Evolutionary conservation across 2,113 vertebrate genomes (phyloP), one percentile per base, ranked within the genome.

Genomic region (Pogonocichla stellata): DNA sequence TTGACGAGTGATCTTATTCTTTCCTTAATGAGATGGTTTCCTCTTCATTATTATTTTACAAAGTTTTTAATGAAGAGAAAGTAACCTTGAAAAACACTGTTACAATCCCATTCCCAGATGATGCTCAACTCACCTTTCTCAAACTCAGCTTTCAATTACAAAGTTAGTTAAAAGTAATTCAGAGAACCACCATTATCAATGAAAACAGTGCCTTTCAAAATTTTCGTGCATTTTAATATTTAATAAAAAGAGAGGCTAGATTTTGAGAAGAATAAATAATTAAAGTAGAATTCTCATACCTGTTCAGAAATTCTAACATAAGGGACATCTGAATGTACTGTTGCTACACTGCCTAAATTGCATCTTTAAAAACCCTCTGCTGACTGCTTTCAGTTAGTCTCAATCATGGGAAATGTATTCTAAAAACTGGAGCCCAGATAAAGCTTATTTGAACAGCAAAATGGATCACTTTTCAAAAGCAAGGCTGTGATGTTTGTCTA

Each of bases 1-100:
- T n/a, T 60, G 66, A 96, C 11, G 7, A 94, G 92, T 93, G 92
- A 96, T 97, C 94, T 97, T 97, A 92, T 96, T 97, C 94, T 97
- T 96, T 96, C 84, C 92, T 97, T 97, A 96, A 97, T 95, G 96
- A 96, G 95, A 83, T 57, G 71, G 75, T 97, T 98, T 97, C 75
- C 90, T 97, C 96, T 97, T 98, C 94, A 96, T 97, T 97, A 96
- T 97, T 97, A 97, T 98, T 98, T 97, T 92, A 97, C 93, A 95
- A 97, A 98, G 96, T 98, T 98, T 97, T 97, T 97, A 97, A 97
- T 97, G 97, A 98, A 96, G 91, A 96, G 95, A 97, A 97, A 97
- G 94, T 97, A 98, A 98, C 97, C 98, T 98, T 98, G 97, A 97
- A 98, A 97, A 98, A 97, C 95, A 98, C 86, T 87, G 93, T 86